Base-by-base conservation (phyloP, 2,113 vertebrate species). In the Thermophis baileyi region DNA sequence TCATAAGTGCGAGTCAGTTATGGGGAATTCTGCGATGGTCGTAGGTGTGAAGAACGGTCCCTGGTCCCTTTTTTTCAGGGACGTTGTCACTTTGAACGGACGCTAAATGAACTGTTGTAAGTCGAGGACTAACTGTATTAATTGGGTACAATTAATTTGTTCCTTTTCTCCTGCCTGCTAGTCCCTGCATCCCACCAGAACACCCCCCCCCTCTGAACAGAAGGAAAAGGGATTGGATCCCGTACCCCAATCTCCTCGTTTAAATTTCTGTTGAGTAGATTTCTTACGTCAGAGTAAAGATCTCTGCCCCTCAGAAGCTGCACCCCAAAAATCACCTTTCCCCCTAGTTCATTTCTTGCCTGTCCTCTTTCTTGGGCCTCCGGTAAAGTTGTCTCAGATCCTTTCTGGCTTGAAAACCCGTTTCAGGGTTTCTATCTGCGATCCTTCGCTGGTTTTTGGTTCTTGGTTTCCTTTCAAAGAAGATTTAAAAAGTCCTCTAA, bases 121-220 rank as follows among this genome's bases (percentile, higher is more conserved):
- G 7, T 57, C 7, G 7, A 57, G 54, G 54, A 55, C 22, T 3
- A 44, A 1, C 44, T 44, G 44, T 44, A 44, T 44, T 44, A 44
- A 44, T 44, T 44, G 44, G 44, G 44, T 1, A 3, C 97, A 98
- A 98, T 98, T 98, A 98, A 98, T 98, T 98, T 98, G 97, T 96
- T 91, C 95, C 94, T 25, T 53, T 95, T 97, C 96, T 97, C 89
- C 74, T 91, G 54, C 54, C 54, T 22, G 54, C 20, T 55, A 4
- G 54, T 6, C 20, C 6, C 54, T 20, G 54, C 11, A 1, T 51
- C 27, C 86, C 30, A 12, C 49, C 0, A 30, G 30, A 3, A 44
- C 9, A 57, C 3, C 57, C 3, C 3, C 27, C 57, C 25, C 27
- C 10, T 4, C 27, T 1, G 3, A 30, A 63, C 1, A 18, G 25